phyloP scores from a whole-genome alignment of 2,797 vertebrate species.

The Gephyroberyx darwinii region DNA sequence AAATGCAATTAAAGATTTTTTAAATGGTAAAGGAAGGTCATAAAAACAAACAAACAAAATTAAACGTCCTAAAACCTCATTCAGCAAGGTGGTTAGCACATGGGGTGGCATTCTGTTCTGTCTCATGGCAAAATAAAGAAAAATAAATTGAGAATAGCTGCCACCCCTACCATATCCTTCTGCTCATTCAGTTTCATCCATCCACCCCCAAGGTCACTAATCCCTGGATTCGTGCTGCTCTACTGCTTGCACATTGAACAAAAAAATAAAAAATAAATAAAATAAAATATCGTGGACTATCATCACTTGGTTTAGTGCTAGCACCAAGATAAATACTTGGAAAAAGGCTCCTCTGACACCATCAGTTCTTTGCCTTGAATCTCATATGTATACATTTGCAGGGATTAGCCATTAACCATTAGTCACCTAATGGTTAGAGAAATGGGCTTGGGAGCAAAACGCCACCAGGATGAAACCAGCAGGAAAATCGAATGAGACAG shows the following conservation, averaged over 20 bases:
- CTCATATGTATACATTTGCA: constrained; percentile 25
- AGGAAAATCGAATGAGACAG: constrained; percentile 35
- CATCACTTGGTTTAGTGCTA: no score
- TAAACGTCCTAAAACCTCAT: no score
- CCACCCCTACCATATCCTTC: not conserved
- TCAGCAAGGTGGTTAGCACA: no score
- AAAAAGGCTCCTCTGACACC: constrained; percentile 3
- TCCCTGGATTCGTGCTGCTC: not conserved
- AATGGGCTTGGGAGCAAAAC: constrained; percentile 5
- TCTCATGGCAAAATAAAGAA: not conserved
- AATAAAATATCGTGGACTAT: constrained; percentile 1
- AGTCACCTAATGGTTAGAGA: constrained; percentile 14
- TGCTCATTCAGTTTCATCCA: not conserved
- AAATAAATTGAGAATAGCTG: no score
- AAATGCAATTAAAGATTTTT: no score
- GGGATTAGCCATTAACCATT: not conserved
- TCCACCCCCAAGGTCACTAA: not conserved
- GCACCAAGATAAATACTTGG: not conserved
- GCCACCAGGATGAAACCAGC: constrained; percentile 5
- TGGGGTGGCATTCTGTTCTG: no score
- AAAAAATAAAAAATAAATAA: constrained; percentile 1
- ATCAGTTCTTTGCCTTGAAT: constrained; percentile 12
- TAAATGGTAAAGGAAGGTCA: no score
- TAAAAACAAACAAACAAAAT: no score
- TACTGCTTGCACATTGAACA: not conserved